phyloP scores from a whole-genome alignment of 2,888 invertebrate genomes.

The Alitta virens region DNA sequence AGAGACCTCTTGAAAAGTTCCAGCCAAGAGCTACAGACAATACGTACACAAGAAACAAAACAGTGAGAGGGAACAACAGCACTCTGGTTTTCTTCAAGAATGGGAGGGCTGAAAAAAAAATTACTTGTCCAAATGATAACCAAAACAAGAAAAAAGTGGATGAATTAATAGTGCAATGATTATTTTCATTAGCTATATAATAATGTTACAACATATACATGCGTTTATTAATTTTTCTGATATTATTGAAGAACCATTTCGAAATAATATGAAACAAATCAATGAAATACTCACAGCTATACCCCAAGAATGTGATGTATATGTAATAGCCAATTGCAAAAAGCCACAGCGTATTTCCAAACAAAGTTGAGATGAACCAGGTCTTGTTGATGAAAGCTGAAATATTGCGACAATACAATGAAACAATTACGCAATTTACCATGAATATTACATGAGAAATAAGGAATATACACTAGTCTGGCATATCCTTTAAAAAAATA shows the following conservation, averaged over 20 bases:
- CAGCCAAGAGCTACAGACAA: conserved; percentile 74
- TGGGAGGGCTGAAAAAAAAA: conserved; percentile 75
- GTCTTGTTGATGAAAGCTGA: conserved; percentile 76
- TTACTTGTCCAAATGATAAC: no score
- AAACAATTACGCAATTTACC: neutral
- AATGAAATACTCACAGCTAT: conserved; percentile 64
- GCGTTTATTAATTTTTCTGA: no score
- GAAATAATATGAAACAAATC: no score
- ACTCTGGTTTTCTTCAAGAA: conserved; percentile 81
- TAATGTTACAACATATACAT: no score
- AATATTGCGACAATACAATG: conserved; percentile 35
- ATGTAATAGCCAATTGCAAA: conserved; percentile 86
- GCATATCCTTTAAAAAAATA: no score
- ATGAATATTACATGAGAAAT: no score
- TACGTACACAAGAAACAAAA: conserved; percentile 74
- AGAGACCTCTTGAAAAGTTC: conserved; percentile 80
- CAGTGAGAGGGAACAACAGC: conserved; percentile 80
- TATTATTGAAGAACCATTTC: no score
- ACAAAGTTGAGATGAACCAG: conserved; percentile 74
- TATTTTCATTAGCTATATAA: no score
- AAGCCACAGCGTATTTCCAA: conserved; percentile 93
- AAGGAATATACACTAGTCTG: no score
- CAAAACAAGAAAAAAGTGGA: no score
- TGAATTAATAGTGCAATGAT: no score
- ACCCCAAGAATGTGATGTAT: conserved; percentile 96